These are phyloP conservation scores for Willowsia nigromaculata DNA, from an alignment of 2,888 invertebrate genomes.

Conservation along the genomic window DNA sequence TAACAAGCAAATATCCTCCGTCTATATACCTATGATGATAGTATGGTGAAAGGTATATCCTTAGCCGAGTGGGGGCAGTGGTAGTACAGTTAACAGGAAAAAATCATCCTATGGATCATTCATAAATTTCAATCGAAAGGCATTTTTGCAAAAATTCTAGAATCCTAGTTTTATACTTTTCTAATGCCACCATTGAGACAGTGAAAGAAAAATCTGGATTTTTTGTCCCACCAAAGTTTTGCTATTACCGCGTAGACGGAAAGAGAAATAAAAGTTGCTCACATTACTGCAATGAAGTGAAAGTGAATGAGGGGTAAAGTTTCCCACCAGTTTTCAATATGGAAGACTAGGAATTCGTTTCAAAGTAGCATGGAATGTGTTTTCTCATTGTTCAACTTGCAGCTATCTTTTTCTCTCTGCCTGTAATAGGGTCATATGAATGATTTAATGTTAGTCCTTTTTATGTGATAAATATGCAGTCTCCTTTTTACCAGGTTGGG, in stretches of 20 bases:
- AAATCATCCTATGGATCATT: constrained; percentile 45
- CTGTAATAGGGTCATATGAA: constrained; percentile 13
- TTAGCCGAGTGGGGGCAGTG: not conserved
- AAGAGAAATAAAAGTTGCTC: constrained; percentile 46
- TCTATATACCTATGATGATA: no score
- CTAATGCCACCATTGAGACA: not conserved
- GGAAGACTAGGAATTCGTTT: not conserved
- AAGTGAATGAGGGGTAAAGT: constrained; percentile 42
- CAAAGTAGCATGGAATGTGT: not conserved
- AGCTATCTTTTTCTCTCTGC: not conserved
- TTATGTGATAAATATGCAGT: constrained; percentile 22
- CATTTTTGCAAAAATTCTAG: constrained; percentile 50
- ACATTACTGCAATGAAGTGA: constrained; percentile 64
- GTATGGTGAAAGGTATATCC: not conserved
- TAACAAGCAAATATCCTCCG: no score
- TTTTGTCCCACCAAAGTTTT: constrained; percentile 47
- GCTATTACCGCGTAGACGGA: constrained; percentile 42
- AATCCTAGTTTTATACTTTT: constrained; percentile 30
- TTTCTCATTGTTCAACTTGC: not conserved
- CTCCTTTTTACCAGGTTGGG: not conserved
- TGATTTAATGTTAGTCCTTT: constrained; percentile 16
- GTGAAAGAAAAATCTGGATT: not conserved
- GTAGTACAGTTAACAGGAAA: not conserved
- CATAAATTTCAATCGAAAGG: constrained; percentile 70
- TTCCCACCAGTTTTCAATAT: not conserved